A percentile compares a stretch with the other conserved stretches of the same genome.
phyloP scores from a whole-genome alignment of 1,140 invertebrate genomes.

The Conopomorpha cramerella region DNA sequence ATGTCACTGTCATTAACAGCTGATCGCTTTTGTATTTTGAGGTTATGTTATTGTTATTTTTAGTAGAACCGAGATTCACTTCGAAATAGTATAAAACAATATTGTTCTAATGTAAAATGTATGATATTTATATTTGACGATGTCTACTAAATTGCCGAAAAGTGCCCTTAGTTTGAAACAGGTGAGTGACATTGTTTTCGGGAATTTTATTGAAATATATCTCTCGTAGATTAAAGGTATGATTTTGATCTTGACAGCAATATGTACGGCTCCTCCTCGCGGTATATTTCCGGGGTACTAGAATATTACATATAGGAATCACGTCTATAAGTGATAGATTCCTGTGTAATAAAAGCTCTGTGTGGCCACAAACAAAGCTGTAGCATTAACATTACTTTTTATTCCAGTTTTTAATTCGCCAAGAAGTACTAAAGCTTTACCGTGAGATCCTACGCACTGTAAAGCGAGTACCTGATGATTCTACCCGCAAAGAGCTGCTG shows the following conservation, averaged over 20 bases:
- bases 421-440: conserved; percentile 78
- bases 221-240: background rate
- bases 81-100: background rate
- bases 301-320: too few relatives aligned
- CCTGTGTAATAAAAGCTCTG: too few relatives aligned
- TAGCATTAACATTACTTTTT: too few relatives aligned
- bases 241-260: background rate
- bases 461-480: conserved; percentile 67
- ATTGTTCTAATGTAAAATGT: background rate
- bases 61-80: background rate
- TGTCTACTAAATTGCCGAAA: conserved; percentile 55
- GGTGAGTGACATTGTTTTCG: conserved; percentile 17
- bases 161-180: conserved; percentile 62
- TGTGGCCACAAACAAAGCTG: too few relatives aligned
- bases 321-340: too few relatives aligned
- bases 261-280: too few relatives aligned
- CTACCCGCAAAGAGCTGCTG: conserved; percentile 65
- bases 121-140: conserved; percentile 5
- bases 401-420: conserved; percentile 73
- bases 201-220: background rate
- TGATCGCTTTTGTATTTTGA: too few relatives aligned
- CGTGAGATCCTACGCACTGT: conserved; percentile 71
- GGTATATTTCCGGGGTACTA: too few relatives aligned
- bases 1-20: too few relatives aligned
- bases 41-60: background rate